Base-by-base conservation (phyloP, 2,888 invertebrate genomes). In the Tortricodes alternella region DNA sequence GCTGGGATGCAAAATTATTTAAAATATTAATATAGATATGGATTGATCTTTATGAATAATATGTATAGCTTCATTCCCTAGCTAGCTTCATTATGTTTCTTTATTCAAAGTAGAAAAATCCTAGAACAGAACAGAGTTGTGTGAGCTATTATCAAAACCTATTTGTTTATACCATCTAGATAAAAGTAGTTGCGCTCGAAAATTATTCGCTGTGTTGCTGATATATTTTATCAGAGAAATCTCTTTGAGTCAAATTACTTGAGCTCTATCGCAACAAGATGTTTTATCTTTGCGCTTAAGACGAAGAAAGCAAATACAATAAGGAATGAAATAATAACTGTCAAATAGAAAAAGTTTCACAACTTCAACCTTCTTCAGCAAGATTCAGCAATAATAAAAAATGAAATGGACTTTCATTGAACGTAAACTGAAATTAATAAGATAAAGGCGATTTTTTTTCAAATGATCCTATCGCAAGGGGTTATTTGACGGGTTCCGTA, bases 311-410 rank as follows among this genome's bases (percentile, higher is more conserved):
- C 7, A 11, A 29, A 34, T 15, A 23, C 24, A 13, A 48, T 24
- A 44, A 39, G 34, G 29, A 32, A 32, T 37, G 37, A 32, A 56
- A 56, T 44, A 44, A 44, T 44, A 50, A 56, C 44, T 44, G 44
- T 15, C 37, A 44, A 56, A 56, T 56, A 37, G 56, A 38, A 56
- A 56, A 56, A 50, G 49, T 56, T 56, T 11, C 9, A 11, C 23
- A 34, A 46, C 38, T 46, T 29, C 8, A n/a, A 6, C 23, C 7
- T 32, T 44, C 34, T 49, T 41, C 15, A 29, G 3, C 19, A 11
- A 6, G 8, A 16, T 35, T 16, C 16, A 29, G 35, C 27, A 29
- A 27, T 43, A 48, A 41, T 35, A 34, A 48, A 43, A 27, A 41
- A 24, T 11, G n/a, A 15, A 32, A 44, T 27, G 6, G 13, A 32